A percentile compares a stretch with the other conserved stretches of the same genome.
Conservation (phyloP, 2,113 vertebrate species). For the Mustelus asterias region DNA sequence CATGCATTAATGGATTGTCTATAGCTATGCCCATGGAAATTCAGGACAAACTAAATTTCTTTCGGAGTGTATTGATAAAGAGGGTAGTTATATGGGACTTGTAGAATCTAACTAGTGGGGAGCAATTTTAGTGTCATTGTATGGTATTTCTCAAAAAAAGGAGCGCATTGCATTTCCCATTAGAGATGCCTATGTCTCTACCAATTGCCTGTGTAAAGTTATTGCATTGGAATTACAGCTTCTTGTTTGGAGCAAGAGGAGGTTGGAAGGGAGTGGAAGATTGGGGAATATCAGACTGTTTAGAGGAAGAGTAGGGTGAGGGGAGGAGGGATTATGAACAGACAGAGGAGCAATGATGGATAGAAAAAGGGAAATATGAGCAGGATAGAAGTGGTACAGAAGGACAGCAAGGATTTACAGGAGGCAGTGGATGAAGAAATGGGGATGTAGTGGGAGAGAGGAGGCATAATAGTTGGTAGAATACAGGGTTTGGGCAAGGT, state of each 20-base stretch:
- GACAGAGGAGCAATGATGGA: too few relatives aligned
- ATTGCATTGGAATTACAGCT: too few relatives aligned
- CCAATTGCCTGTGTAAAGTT: neutral
- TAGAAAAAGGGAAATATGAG: neutral
- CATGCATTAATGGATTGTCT: neutral
- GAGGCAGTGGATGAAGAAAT: neutral
- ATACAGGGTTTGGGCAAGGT: neutral
- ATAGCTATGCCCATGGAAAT: neutral
- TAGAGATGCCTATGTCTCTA: neutral
- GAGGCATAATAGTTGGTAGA: neutral
- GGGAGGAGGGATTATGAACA: too few relatives aligned
- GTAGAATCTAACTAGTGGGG: neutral
- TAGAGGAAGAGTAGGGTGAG: too few relatives aligned
- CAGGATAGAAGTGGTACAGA: neutral
- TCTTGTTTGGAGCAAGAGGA: neutral
- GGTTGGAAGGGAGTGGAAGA: neutral
- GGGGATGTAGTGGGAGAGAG: neutral
- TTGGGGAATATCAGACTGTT: too few relatives aligned
- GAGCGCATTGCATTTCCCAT: neutral
- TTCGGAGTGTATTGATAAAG: neutral
- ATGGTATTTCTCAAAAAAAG: neutral
- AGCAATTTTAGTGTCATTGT: neutral
- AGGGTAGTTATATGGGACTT: neutral
- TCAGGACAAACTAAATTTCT: neutral
- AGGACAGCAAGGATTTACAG: neutral